phyloP scores from a whole-genome alignment of 35 echinoderm and acorn worm species.

The Hemicentrotus pulcherrimus region DNA sequence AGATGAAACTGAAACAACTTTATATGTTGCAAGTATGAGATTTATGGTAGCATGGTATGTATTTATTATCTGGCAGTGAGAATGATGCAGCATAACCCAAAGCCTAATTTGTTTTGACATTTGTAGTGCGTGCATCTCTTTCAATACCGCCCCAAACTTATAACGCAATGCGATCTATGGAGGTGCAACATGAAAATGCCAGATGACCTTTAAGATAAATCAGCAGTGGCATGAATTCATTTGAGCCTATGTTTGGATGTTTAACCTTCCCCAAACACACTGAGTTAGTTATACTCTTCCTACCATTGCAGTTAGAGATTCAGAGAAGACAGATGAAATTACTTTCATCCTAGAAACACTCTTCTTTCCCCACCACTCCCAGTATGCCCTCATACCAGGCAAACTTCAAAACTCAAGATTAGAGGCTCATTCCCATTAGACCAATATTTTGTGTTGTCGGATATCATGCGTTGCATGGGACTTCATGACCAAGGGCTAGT shows the following conservation, averaged over 20 bases:
- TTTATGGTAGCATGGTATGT: neutral
- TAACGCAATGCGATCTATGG: neutral
- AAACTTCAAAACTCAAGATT: slow-evolving; percentile 13
- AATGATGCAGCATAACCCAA: neutral
- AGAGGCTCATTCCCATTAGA: neutral
- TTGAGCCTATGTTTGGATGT: slow-evolving; percentile 28
- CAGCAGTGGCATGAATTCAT: slow-evolving; percentile 28
- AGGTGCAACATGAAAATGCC: slow-evolving; percentile 15
- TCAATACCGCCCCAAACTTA: neutral
- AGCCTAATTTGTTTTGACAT: slow-evolving; percentile 6
- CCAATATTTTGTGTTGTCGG: neutral
- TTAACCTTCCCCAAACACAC: slow-evolving; percentile 3
- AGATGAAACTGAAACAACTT: neutral
- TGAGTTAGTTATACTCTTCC: neutral
- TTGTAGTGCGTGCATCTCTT: neutral
- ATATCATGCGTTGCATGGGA: neutral
- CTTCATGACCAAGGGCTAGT: neutral
- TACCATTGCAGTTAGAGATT: neutral
- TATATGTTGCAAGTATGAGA: neutral
- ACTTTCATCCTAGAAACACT: neutral
- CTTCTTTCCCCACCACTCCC: slow-evolving; percentile 4
- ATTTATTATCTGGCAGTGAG: neutral
- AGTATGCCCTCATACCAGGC: slow-evolving; percentile 6
- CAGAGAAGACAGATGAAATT: slow-evolving; percentile 3
- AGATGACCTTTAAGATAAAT: slow-evolving; percentile 1